Evolutionary conservation across 2,888 invertebrate genomes (phyloP).

Genomic region (Prostheceraeus crozeri): DNA sequence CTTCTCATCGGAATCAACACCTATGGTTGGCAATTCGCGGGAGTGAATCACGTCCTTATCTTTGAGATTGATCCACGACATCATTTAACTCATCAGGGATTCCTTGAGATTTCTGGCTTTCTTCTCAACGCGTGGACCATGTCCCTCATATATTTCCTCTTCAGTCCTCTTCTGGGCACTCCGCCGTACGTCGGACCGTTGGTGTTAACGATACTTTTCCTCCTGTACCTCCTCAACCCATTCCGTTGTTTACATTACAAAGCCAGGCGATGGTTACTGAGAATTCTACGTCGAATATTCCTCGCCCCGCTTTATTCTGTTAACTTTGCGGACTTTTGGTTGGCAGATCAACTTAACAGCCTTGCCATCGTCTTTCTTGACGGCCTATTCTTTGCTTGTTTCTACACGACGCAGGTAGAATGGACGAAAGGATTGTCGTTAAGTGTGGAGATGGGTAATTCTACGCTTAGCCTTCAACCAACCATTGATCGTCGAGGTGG

Average conservation of each 20-base stretch:
- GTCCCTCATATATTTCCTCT: slow-evolving; percentile 75
- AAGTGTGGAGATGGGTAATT: slow-evolving; percentile 1
- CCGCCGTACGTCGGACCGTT: slow-evolving; percentile 86
- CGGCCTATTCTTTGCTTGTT: slow-evolving; percentile 80
- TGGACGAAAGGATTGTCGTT: slow-evolving; percentile 46
- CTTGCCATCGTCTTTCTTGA: slow-evolving; percentile 80
- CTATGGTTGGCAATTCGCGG: slow-evolving; percentile 91
- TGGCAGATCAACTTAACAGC: slow-evolving; percentile 93
- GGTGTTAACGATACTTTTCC: slow-evolving; percentile 68
- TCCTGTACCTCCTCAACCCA: slow-evolving; percentile 80
- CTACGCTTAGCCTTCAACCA: no score
- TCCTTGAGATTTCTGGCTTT: slow-evolving; percentile 78
- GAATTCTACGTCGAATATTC: slow-evolving; percentile 67
- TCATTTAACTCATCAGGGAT: slow-evolving; percentile 76
- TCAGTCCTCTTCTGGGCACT: slow-evolving; percentile 69
- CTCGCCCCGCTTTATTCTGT: slow-evolving; percentile 87
- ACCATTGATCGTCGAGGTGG: no score
- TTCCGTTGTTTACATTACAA: slow-evolving; percentile 80
- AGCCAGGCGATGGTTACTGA: slow-evolving; percentile 84
- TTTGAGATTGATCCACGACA: slow-evolving; percentile 92
- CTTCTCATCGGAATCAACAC: slow-evolving; percentile 91
- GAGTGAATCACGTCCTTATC: slow-evolving; percentile 92
- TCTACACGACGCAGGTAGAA: slow-evolving; percentile 64
- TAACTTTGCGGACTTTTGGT: slow-evolving; percentile 94
- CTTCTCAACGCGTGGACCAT: slow-evolving; percentile 86